These are phyloP conservation scores for Hypotaenidia okinawae DNA, from an alignment of 2,797 vertebrate genomes.

Conservation along the genomic window DNA sequence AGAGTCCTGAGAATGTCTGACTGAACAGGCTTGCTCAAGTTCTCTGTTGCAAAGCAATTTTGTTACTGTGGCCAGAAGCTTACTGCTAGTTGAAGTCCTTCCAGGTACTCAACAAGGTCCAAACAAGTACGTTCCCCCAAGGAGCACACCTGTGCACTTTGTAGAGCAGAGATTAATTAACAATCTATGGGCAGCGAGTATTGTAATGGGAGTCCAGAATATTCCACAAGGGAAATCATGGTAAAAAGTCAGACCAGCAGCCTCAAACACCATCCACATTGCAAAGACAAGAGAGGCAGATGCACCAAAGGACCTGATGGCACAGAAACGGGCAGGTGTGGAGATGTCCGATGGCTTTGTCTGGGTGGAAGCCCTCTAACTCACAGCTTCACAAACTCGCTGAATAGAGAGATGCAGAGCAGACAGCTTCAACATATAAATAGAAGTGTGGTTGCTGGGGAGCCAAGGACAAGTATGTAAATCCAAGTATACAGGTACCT, in stretches of 20 bases:
- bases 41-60: constrained; percentile 14
- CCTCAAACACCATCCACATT: background rate
- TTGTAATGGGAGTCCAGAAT: background rate
- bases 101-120: background rate
- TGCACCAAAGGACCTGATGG: background rate
- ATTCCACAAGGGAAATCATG: background rate
- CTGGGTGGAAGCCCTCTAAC: background rate
- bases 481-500: background rate
- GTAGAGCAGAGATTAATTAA: background rate
- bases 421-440: background rate
- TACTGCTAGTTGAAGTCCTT: background rate
- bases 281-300: background rate
- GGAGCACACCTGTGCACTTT: constrained; percentile 13
- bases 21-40: background rate
- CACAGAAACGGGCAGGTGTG: background rate
- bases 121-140: background rate
- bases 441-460: background rate
- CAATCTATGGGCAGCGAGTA: background rate
- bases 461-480: background rate
- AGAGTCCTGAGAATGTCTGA: background rate
- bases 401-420: background rate
- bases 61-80: background rate
- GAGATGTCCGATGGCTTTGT: background rate
- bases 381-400: background rate
- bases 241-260: background rate